Conservation (phyloP, 1,140 invertebrate species). For the Rhopalosiphum padi region DNA sequence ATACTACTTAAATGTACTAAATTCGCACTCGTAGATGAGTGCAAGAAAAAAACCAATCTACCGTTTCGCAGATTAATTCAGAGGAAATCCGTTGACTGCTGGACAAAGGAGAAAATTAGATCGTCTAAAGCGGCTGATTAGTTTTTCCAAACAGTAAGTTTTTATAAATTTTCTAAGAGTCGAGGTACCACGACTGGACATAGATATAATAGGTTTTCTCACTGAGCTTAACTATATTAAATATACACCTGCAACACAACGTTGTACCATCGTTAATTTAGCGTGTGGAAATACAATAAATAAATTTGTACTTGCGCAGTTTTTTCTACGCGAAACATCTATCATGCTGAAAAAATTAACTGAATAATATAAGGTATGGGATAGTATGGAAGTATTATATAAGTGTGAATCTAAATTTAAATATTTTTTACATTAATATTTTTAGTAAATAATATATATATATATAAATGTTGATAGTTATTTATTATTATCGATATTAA, state of each 20-base stretch:
- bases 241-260: neutral
- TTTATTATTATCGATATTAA: neutral
- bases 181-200: neutral
- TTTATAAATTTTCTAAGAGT: constrained; percentile 8
- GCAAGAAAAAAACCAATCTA: neutral
- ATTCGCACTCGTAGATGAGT: neutral
- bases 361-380: neutral
- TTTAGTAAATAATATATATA: no score
- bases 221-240: neutral
- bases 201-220: neutral
- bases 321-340: neutral
- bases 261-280: neutral
- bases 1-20: neutral
- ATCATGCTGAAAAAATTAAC: neutral
- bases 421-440: neutral
- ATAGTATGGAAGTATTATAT: neutral
- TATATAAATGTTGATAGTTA: no score
- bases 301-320: neutral
- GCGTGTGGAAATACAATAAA: neutral
- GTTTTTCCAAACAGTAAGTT: constrained; percentile 11
- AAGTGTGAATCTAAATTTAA: neutral
- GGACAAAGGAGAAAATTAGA: neutral
- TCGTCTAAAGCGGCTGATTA: neutral
- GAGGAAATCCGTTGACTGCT: neutral
- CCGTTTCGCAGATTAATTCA: neutral